These are phyloP conservation scores for Mesitornis unicolor DNA, from an alignment of 2,113 vertebrate genomes.

Conservation along the genomic window DNA sequence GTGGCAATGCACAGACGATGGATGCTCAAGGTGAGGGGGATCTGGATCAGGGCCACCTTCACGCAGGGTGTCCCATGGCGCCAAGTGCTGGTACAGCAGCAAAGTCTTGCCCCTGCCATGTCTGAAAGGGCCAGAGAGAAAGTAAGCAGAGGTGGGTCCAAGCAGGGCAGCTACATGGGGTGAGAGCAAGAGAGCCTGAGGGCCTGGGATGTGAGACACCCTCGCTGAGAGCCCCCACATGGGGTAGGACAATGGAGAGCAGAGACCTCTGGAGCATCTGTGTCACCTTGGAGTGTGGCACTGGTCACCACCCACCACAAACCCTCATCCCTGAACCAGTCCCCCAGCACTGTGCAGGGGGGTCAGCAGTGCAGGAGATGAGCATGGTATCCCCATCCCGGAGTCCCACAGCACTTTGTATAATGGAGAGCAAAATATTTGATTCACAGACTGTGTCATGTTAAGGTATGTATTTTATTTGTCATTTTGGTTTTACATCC, in stretches of 20 bases:
- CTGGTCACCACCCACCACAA: too few species aligned
- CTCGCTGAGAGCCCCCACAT: neutral
- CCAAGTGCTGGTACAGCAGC: neutral
- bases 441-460: fast-evolving
- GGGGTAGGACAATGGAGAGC: neutral
- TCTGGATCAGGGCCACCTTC: neutral
- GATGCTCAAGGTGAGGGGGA: neutral
- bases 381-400: fast-evolving
- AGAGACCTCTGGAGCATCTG: neutral
- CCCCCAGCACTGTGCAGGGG: fast-evolving
- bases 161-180: too few species aligned
- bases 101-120: neutral
- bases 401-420: neutral
- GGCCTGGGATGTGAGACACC: too few species aligned
- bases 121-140: neutral
- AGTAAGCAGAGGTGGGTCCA: neutral
- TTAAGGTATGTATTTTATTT: neutral
- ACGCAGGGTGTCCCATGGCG: neutral
- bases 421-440: too few species aligned
- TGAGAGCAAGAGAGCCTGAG: neutral
- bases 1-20: fast-evolving
- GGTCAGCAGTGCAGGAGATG: neutral
- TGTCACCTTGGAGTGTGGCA: neutral
- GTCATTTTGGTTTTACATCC: neutral
- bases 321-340: neutral